Percentiles rank a stretch among this genome's conserved stretches.
Evolutionary conservation across 2,797 vertebrate species (phyloP).

Genomic region (Cuniculus paca): DNA sequence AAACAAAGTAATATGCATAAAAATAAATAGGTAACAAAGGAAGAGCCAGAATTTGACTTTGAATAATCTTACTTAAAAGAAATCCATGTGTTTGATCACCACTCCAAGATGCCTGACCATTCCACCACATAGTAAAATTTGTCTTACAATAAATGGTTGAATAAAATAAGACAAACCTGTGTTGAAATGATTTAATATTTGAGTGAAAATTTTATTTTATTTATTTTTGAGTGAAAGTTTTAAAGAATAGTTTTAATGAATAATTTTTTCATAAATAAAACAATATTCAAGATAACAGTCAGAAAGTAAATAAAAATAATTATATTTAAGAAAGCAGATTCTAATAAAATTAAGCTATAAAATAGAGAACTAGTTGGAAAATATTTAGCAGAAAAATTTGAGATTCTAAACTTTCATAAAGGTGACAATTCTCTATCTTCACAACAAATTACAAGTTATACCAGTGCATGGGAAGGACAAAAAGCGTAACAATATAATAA

Average conservation of each 20-base stretch:
- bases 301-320: slow-evolving; percentile 1
- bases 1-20: not conserved
- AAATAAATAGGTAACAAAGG: not conserved
- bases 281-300: not conserved
- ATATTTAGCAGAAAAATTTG: not conserved
- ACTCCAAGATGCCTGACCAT: not conserved
- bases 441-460: slow-evolving; percentile 47
- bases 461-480: slow-evolving; percentile 22
- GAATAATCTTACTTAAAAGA: not conserved
- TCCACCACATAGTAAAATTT: slow-evolving; percentile 6
- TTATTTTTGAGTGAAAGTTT: not conserved
- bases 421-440: slow-evolving; percentile 39
- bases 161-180: slow-evolving; percentile 24
- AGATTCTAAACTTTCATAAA: not conserved
- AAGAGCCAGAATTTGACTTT: slow-evolving; percentile 1
- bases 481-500: slow-evolving; percentile 53
- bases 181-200: not conserved
- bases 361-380: not conserved
- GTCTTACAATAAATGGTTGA: not conserved
- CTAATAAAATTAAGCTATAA: slow-evolving; percentile 22
- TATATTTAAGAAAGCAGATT: not conserved
- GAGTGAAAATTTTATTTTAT: not conserved
- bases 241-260: slow-evolving; percentile 6
- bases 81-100: not conserved
- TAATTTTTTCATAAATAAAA: not conserved